Evolutionary conservation across 1,140 invertebrate species (phyloP), one percentile per base, ranked within the genome.

Genomic region (Manduca sexta): DNA sequence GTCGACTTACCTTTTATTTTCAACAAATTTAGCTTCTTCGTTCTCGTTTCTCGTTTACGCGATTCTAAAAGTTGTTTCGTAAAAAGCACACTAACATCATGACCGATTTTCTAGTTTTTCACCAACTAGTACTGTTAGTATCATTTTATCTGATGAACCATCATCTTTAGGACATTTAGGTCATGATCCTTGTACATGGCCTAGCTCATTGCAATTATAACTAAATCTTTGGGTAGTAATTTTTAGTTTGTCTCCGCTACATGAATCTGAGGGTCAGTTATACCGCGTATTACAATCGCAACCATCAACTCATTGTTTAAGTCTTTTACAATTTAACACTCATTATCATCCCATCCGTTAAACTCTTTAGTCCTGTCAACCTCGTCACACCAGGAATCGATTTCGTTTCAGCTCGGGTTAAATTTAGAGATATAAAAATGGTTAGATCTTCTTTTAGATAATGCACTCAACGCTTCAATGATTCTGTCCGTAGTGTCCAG

Each of bases 401-500:
- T 17, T 30, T 67, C 50, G 13, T 60, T 21, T 3, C 60, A 18
- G 11, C 5, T 35, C 0, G 56, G 52, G 40, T 67, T 54, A 21
- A 63, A 60, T 31, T 56, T 56, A 5, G 56, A 63, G 1, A 60
- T 40, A 47, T 31, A 63, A 56, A 51, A 60, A 38, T 52, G 21
- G n/a, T 45, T 48, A 7, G 48, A 62, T 38, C 44, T 50, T 13
- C n/a, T n/a, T n/a, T n/a, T n/a, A n/a, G n/a, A n/a, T n/a, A n/a
- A n/a, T n/a, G n/a, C n/a, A n/a, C n/a, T n/a, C n/a, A n/a, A n/a
- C n/a, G n/a, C n/a, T n/a, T n/a, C n/a, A n/a, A n/a, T n/a, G n/a
- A n/a, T n/a, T n/a, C n/a, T n/a, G n/a, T n/a, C n/a, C n/a, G n/a
- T n/a, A n/a, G n/a, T n/a, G n/a, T n/a, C n/a, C n/a, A n/a, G n/a